Evolutionary conservation across 1,140 invertebrate species (phyloP).

Genomic region (Leptinotarsa lineolata): DNA sequence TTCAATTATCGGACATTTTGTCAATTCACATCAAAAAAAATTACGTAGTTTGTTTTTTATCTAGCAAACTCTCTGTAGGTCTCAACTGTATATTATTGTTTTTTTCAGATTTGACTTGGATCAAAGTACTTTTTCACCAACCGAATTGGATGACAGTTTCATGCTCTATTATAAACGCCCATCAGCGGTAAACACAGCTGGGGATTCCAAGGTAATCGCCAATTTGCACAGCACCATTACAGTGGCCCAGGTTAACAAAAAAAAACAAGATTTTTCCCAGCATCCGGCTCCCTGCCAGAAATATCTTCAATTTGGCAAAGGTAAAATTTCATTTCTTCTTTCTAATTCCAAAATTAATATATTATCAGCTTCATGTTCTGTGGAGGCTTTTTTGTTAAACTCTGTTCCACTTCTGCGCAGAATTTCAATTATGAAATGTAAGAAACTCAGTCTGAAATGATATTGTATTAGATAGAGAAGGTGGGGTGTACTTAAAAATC

Average conservation of each 20-base stretch:
- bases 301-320: slow-evolving; percentile 50
- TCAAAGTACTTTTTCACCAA: slow-evolving; percentile 69
- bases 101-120: slow-evolving; percentile 68
- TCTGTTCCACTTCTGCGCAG: too few relatives aligned
- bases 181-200: slow-evolving; percentile 48
- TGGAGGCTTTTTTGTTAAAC: too few relatives aligned
- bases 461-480: too few relatives aligned
- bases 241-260: slow-evolving; percentile 49
- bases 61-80: not conserved
- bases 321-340: slow-evolving; percentile 2
- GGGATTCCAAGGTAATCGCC: slow-evolving; percentile 48
- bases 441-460: too few relatives aligned
- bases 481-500: too few relatives aligned
- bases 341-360: too few relatives aligned
- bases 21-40: too few relatives aligned
- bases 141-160: slow-evolving; percentile 71
- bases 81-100: not conserved
- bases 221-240: slow-evolving; percentile 31
- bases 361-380: too few relatives aligned
- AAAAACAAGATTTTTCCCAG: slow-evolving; percentile 65
- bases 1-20: too few relatives aligned
- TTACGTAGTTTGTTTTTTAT: too few relatives aligned
- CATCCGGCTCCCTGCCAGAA: slow-evolving; percentile 70
- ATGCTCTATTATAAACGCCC: slow-evolving; percentile 55
- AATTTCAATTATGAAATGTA: too few relatives aligned